Evolutionary conservation across 2,888 invertebrate genomes (phyloP), one percentile per base, ranked within the genome.

Genomic region (Pristionchus mayeri): DNA sequence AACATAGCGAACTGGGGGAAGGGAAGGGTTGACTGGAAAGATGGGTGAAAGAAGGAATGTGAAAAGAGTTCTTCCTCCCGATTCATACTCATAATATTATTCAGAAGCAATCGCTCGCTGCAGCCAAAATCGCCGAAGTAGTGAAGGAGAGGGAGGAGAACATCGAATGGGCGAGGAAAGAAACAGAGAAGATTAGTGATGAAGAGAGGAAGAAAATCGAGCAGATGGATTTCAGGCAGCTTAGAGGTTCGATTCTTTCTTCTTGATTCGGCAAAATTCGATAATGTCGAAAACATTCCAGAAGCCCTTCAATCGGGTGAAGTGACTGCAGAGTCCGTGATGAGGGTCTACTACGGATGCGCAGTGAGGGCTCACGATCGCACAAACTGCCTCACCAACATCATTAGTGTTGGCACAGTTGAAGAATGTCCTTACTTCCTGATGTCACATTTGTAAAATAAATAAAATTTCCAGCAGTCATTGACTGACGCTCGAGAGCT

Each of bases 401-500:
- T 63, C 6, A 30, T 67, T 37, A 67, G 37, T 34, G 67, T 63
- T 7, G 24, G 4, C 27, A 24, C 4, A 27, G 2, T 27, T n/a
- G n/a, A n/a, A n/a, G n/a, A n/a, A n/a, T n/a, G n/a, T n/a, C n/a
- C n/a, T n/a, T n/a, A n/a, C n/a, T n/a, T n/a, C n/a, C n/a, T n/a
- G n/a, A n/a, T n/a, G n/a, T n/a, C n/a, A n/a, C n/a, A 24, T 16
- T 27, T 60, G 13, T 9, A 52, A 52, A 16, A 18, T 52, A 16
- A 16, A 4, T 18, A 3, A 52, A n/a, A n/a, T 54, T 7, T 54
- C n/a, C n/a, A 54, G 7, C 18, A n/a, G 3, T 54, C 3, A n/a
- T 7, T 18, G 54, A 24, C 0, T 24, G 24, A 21, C 18, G 88
- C 89, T 16, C 54, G 79, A 30, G 78, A 52, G 7, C 37, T 84